These are phyloP conservation scores for Odontamblyopus rebecca DNA, from an alignment of 2,797 vertebrate species.

Conservation along the genomic window DNA sequence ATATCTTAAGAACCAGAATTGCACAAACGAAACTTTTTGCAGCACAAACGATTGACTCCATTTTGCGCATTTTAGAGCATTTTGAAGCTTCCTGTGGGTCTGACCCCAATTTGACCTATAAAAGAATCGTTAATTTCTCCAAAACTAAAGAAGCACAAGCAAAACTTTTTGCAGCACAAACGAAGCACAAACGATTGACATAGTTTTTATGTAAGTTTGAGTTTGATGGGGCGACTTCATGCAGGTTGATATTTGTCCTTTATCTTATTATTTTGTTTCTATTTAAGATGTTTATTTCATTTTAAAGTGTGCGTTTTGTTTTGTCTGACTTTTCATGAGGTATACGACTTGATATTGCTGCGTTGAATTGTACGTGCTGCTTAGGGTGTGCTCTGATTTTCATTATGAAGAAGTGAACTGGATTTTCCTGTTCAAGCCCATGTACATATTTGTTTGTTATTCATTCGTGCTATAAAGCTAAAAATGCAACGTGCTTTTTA, in stretches of 20 bases:
- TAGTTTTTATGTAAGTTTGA: no score
- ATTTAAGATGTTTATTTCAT: constrained; percentile 7
- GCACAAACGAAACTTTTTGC: no score
- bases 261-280: neutral
- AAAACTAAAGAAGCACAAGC: no score
- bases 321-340: neutral
- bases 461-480: neutral
- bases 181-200: no score
- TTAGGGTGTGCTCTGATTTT: neutral
- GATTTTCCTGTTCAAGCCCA: neutral
- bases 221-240: no score
- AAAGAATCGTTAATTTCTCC: no score
- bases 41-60: no score
- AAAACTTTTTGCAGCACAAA: no score
- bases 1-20: no score
- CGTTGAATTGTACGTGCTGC: neutral
- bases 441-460: neutral
- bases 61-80: no score
- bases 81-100: no score
- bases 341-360: neutral
- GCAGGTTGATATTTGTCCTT: neutral
- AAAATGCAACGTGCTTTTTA: neutral
- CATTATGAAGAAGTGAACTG: neutral
- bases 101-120: no score
- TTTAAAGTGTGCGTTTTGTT: neutral